Evolutionary conservation across 92 coral and sea anemone genomes (phyloP), one percentile per base, ranked within the genome.

Genomic region (Phenganax stokvisi): DNA sequence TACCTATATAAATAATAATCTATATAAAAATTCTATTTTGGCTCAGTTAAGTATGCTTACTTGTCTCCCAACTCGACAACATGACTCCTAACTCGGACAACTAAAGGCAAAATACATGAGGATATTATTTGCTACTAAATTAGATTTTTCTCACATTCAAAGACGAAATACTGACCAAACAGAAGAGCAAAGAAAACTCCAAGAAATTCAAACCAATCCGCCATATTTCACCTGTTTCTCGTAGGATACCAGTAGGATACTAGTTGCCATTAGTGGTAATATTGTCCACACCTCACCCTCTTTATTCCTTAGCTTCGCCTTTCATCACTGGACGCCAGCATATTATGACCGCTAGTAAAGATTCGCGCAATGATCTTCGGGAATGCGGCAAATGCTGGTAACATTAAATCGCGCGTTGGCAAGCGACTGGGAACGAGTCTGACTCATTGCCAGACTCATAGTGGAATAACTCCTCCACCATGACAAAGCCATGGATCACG

Each of bases 81-180:
- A 78, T 30, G 87, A 89, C 80, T 88, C 87, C 54, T 71, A 83
- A 25, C 87, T 87, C 53, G 97, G 94, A 60, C 91, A 92, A 28
- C 98, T 93, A 81, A 56, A 67, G 69, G 16, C 68, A 67, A 56
- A 47, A 74, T 28, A 12, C 61, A 54, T 12, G 77, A 57, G 11
- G 55, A 64, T 7, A 27, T 75, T 10, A 44, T 25, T 16, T 44
- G n/a, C 51, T 30, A 30, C 51, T 56, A 56, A 37, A 9, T 15
- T 17, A 13, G 29, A 27, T 25, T 12, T 31, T 0, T 25, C 31
- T 12, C n/a, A 73, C 15, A 9, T 73, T 44, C 62, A 59, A 76
- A 37, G 4, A 16, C 44, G 10, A 31, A 76, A 57, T 3, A 60
- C 73, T 68, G 17, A 68, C 73, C 73, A 28, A 68, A 13, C 31